These are phyloP conservation scores for Hypomesus transpacificus DNA, from an alignment of 2,113 vertebrate species.

Conservation along the genomic window DNA sequence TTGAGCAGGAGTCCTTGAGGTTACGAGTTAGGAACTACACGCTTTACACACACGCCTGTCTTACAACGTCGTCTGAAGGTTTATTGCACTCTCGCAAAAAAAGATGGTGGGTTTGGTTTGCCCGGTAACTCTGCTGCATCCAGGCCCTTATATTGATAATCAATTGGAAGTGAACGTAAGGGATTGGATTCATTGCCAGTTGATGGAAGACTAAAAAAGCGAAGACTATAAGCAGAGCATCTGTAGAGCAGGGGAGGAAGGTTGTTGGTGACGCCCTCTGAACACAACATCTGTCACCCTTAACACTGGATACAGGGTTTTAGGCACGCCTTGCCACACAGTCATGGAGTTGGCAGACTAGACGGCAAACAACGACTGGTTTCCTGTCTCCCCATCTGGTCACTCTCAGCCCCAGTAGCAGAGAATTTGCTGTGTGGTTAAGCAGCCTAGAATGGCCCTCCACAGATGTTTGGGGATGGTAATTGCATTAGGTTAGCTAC, in stretches of 20 bases:
- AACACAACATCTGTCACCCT: conserved; percentile 34
- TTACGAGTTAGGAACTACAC: conserved; percentile 8
- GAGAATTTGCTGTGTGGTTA: neutral
- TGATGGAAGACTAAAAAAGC: neutral
- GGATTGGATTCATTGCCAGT: neutral
- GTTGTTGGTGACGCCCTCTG: conserved; percentile 20
- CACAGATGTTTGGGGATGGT: neutral
- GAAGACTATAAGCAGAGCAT: neutral
- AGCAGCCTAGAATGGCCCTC: conserved; percentile 1
- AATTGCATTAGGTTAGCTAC: neutral
- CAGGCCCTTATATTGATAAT: neutral
- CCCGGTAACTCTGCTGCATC: neutral
- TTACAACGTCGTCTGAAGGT: neutral
- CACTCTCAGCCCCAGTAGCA: conserved; percentile 1
- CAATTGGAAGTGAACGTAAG: neutral
- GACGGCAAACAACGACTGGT: conserved; percentile 10
- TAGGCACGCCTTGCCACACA: conserved; percentile 4
- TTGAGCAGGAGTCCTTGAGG: conserved; percentile 12
- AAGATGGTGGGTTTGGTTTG: neutral
- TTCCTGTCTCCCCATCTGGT: conserved; percentile 27
- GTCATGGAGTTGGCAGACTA: conserved; percentile 17
- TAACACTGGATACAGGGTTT: conserved; percentile 14
- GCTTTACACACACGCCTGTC: neutral
- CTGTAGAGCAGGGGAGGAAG: neutral
- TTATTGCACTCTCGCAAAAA: neutral